Percentiles rank a stretch among this genome's conserved stretches.
Conservation (phyloP, 2,888 invertebrate genomes). For the Plagodis pulveraria region DNA sequence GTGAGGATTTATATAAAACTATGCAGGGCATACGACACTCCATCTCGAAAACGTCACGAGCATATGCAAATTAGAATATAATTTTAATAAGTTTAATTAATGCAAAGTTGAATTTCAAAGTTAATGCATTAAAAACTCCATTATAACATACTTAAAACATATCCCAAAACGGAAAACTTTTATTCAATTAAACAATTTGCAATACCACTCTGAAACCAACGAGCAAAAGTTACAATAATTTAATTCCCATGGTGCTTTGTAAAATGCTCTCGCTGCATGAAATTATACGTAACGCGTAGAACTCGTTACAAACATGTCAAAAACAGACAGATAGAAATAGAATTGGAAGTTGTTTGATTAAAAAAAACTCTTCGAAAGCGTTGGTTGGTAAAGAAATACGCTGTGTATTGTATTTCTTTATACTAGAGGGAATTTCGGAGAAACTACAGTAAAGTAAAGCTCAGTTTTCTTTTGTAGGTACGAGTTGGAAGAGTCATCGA, state of each 20-base stretch:
- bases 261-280: constrained; percentile 8
- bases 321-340: constrained; percentile 12
- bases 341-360: not conserved
- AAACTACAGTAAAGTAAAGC: not conserved
- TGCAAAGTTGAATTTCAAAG: not conserved
- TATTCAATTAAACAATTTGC: constrained; percentile 8
- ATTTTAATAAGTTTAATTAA: no score
- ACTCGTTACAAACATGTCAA: constrained; percentile 22
- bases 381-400: not conserved
- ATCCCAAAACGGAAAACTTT: constrained; percentile 2
- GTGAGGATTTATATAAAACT: no score
- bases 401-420: constrained; percentile 6
- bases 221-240: constrained; percentile 10
- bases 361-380: not conserved
- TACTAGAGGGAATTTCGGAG: constrained; percentile 7
- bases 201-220: constrained; percentile 7
- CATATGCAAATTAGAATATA: no score
- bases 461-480: constrained; percentile 3
- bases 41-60: no score
- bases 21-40: no score
- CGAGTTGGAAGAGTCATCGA: constrained; percentile 3
- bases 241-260: constrained; percentile 5
- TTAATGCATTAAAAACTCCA: constrained; percentile 7
- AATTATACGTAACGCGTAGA: constrained; percentile 9
- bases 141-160: constrained; percentile 1